Percentiles rank a stretch among this genome's conserved stretches.
Evolutionary conservation across 2,113 vertebrate species (phyloP).

Genomic region (Alces alces): DNA sequence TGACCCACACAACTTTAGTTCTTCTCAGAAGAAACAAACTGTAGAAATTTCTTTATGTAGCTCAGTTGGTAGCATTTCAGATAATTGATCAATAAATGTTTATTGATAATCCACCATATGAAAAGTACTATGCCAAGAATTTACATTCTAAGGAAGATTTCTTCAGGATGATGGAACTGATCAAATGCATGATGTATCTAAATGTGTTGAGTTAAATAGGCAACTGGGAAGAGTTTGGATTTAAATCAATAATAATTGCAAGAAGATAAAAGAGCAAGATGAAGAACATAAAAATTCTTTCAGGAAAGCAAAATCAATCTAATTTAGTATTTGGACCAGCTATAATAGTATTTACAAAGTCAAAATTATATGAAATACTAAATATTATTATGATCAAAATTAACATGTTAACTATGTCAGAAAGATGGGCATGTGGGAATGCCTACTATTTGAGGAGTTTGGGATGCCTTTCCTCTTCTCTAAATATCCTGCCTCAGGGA

Average conservation of each 20-base stretch:
- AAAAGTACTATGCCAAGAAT: neutral
- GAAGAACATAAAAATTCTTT: neutral
- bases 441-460: neutral
- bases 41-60: neutral
- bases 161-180: neutral
- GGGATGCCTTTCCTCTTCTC: neutral
- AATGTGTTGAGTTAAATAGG: neutral
- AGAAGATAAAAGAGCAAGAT: neutral
- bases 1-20: neutral
- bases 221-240: neutral
- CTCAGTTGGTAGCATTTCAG: neutral
- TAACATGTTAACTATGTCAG: neutral
- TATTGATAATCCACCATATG: neutral
- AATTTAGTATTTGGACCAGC: neutral
- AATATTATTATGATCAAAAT: neutral
- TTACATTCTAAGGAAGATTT: neutral
- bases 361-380: neutral
- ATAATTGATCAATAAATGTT: neutral
- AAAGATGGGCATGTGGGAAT: neutral
- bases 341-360: neutral
- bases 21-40: neutral
- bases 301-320: neutral
- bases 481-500: neutral
- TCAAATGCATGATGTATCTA: neutral
- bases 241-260: neutral